A percentile compares a stretch with the other conserved stretches of the same genome.
phyloP scores from a whole-genome alignment of 2,797 vertebrate genomes.

The Setipinna tenuifilis region DNA sequence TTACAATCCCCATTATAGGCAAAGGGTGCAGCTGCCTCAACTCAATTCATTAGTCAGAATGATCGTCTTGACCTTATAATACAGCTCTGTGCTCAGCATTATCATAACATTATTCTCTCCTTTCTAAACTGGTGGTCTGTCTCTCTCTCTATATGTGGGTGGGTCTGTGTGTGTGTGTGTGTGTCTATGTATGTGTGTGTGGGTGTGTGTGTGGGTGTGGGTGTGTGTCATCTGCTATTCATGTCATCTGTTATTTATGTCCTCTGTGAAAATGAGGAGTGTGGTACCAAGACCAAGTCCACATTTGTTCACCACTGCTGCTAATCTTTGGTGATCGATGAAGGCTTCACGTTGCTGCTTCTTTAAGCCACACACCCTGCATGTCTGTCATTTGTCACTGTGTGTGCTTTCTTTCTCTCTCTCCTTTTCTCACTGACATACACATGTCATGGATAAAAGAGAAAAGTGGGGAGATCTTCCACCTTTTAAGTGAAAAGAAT shows the following conservation, averaged over 20 bases:
- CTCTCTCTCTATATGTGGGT: not conserved
- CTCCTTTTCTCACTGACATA: not conserved
- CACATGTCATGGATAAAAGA: not conserved
- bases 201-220: no score
- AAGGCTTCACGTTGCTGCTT: not conserved
- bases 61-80: constrained; percentile 5
- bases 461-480: not conserved
- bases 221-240: not conserved
- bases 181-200: no score
- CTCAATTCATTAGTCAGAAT: not conserved
- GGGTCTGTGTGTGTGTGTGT: not conserved
- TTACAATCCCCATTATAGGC: constrained; percentile 1
- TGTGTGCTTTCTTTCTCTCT: not conserved
- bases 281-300: not conserved
- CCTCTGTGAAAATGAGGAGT: not conserved
- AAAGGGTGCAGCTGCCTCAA: not conserved
- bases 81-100: not conserved
- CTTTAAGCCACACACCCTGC: not conserved
- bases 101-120: not conserved
- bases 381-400: not conserved
- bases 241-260: not conserved
- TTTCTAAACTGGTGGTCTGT: not conserved
- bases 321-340: constrained; percentile 5
- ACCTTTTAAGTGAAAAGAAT: not conserved
- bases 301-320: not conserved